Evolutionary conservation across 1,140 invertebrate genomes (phyloP).

Genomic region (Pseudomyrmex pallidus): DNA sequence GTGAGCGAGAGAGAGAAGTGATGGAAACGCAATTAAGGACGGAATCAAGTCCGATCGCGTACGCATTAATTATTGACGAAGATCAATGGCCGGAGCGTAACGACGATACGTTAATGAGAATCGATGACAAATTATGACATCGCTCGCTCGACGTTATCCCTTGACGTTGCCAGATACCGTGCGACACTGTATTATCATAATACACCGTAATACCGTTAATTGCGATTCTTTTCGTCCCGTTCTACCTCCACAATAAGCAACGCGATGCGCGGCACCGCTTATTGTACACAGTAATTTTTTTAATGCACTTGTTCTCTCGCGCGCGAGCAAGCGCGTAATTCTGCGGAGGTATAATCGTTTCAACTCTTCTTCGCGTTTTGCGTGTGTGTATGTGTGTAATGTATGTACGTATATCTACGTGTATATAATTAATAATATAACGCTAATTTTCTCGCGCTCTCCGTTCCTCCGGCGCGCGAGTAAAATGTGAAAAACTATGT

Average conservation of each 20-base stretch:
- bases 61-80: slow-evolving; percentile 50
- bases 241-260: too few relatives aligned
- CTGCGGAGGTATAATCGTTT: not conserved
- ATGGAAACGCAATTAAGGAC: slow-evolving; percentile 42
- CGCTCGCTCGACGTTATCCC: slow-evolving; percentile 25
- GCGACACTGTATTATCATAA: slow-evolving; percentile 19
- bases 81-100: slow-evolving; percentile 40
- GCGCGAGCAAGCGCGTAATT: not conserved
- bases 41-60: slow-evolving; percentile 41
- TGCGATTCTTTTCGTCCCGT: slow-evolving; percentile 2
- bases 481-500: not conserved
- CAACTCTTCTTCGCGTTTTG: not conserved
- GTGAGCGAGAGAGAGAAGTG: too few relatives aligned
- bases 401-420: too few relatives aligned
- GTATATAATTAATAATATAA: not conserved
- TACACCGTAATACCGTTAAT: slow-evolving; percentile 51
- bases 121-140: slow-evolving; percentile 59
- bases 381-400: not conserved
- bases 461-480: too few relatives aligned
- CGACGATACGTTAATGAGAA: slow-evolving; percentile 55
- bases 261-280: not conserved
- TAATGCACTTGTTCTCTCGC: not conserved
- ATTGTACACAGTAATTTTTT: slow-evolving; percentile 24
- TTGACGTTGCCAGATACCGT: slow-evolving; percentile 17
- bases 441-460: not conserved